Percentiles rank a stretch among this genome's conserved stretches.
phyloP scores from a whole-genome alignment of 2,797 vertebrate species.

The Eutrigla gurnardus region DNA sequence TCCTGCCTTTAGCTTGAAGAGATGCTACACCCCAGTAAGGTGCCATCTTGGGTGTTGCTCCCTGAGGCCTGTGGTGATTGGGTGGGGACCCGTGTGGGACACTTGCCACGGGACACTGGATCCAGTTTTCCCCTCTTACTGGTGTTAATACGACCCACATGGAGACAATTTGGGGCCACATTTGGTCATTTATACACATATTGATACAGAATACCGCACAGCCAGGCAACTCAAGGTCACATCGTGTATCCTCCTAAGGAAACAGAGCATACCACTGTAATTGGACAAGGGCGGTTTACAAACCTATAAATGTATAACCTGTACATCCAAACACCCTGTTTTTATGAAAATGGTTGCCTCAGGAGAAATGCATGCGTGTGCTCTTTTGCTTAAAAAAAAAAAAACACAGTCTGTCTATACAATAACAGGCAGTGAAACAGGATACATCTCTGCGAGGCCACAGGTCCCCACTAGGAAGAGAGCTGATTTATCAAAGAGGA shows the following conservation, averaged over 20 bases:
- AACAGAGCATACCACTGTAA: constrained; percentile 57
- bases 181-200: constrained; percentile 39
- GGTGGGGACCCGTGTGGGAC: constrained; percentile 46
- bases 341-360: constrained; percentile 63
- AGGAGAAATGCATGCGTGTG: constrained; percentile 57
- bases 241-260: constrained; percentile 54
- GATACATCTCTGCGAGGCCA: constrained; percentile 43
- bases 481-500: constrained; percentile 57
- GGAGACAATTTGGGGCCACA: constrained; percentile 54
- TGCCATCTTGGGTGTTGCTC: constrained; percentile 52
- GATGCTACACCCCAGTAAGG: constrained; percentile 6
- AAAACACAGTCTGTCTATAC: constrained; percentile 40
- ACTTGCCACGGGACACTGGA: constrained; percentile 38
- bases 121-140: constrained; percentile 29
- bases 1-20: neutral
- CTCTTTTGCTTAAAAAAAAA: constrained; percentile 47
- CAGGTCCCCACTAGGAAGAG: constrained; percentile 34
- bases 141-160: constrained; percentile 61
- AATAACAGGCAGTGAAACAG: constrained; percentile 67
- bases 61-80: constrained; percentile 41
- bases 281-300: constrained; percentile 53
- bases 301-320: constrained; percentile 44
- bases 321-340: constrained; percentile 47
- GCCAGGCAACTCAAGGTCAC: constrained; percentile 60
- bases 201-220: constrained; percentile 23